A percentile compares a stretch with the other conserved stretches of the same genome.
These are phyloP conservation scores for Platyscapa corneri DNA, from an alignment of 1,140 invertebrate genomes.

Conservation along the genomic window DNA sequence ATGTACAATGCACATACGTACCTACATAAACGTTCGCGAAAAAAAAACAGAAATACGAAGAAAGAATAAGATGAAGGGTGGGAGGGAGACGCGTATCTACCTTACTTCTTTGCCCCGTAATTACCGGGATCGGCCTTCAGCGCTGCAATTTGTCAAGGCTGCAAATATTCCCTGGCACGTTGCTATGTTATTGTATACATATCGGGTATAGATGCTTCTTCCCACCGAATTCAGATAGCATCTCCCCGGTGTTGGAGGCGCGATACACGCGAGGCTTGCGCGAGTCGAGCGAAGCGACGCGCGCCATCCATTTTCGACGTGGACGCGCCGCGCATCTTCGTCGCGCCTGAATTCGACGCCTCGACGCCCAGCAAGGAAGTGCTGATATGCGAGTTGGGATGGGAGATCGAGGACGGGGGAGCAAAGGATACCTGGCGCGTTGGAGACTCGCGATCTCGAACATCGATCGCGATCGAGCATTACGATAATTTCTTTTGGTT, in stretches of 20 bases:
- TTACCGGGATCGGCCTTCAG: constrained; percentile 73
- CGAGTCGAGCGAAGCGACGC: constrained; percentile 3
- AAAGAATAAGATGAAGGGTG: constrained; percentile 8
- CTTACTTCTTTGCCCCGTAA: constrained; percentile 64
- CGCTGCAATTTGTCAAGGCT: constrained; percentile 75
- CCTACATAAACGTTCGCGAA: constrained; percentile 15
- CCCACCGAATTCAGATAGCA: constrained; percentile 50
- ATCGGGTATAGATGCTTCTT: constrained; percentile 46
- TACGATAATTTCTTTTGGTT: constrained; percentile 41
- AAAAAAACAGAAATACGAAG: constrained; percentile 5
- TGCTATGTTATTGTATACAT: constrained; percentile 67
- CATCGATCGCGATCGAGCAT: constrained; percentile 43
- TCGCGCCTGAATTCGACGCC: constrained; percentile 37
- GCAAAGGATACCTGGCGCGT: constrained; percentile 31
- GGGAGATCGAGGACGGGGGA: not conserved
- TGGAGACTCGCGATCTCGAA: constrained; percentile 25
- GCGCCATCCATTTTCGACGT: constrained; percentile 37
- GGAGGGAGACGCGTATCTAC: constrained; percentile 27
- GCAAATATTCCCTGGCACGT: constrained; percentile 64
- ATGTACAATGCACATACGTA: not conserved
- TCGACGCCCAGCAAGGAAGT: not conserved
- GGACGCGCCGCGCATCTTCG: constrained; percentile 19
- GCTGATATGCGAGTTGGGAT: not conserved
- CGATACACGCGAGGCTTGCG: not conserved
- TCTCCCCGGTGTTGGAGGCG: constrained; percentile 21